Evolutionary conservation across 2,888 invertebrate species (phyloP), one percentile per base, ranked within the genome.

Genomic region (Perizoma flavofasciatum): DNA sequence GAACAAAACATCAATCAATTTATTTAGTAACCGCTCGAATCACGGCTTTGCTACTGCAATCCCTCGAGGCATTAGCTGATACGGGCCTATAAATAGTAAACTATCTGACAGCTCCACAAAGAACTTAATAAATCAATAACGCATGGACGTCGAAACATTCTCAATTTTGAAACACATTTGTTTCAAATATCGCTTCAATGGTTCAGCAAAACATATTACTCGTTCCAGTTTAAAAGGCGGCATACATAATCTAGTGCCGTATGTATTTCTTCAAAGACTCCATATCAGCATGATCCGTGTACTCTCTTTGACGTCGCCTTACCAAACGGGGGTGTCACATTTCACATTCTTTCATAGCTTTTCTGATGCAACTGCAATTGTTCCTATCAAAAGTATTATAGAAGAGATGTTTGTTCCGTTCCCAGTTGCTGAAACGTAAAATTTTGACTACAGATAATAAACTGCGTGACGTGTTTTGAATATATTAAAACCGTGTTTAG

Each of bases 251-350:
- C 73, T 77, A 77, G 78, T 71, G 56, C 69, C 69, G 72, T 73
- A 73, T 79, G 75, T 81, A 74, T 83, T 80, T 77, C 77, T 74
- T 81, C 84, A 84, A 84, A 86, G 83, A 81, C 75, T 79, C 61
- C 55, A 74, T 77, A 82, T 82, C 82, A 82, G 75, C 81, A 84
- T 83, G 82, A 81, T 78, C 79, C 70, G 72, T 63, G 77, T 76
- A 78, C 77, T 73, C 76, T 79, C 82, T 85, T 85, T 86, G 85
- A 83, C 74, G 77, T 73, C 72, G 72, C 68, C 67, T 73, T 62
- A 61, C 66, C 66, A 70, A 66, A 70, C 70, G 75, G 70, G 40
- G 70, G 79, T 82, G 82, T 81, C 78, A 75, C 76, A 75, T 84
- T 83, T 82, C 81, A 72, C 75, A 81, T 82, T 79, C 78, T 74